Evolutionary conservation across 2,797 vertebrate species (phyloP).

Genomic region (Sciurus vulgaris): DNA sequence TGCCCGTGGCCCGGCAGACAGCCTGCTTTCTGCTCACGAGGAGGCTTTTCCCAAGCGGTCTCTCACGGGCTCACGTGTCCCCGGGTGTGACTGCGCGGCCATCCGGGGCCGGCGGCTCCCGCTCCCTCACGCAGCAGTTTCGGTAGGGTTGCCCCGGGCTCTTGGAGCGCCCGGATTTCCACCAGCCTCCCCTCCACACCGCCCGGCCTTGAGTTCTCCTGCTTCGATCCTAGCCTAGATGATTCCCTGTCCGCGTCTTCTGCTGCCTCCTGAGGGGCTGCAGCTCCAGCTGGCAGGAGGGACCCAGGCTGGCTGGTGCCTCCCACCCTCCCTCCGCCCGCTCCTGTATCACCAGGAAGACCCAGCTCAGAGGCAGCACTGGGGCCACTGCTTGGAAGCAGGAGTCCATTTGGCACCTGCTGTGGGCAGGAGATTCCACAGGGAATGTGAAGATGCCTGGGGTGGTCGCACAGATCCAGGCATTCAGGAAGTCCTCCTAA

Average conservation of each 20-base stretch:
- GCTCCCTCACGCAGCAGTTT: accelerated
- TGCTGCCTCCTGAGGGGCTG: neutral
- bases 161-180: neutral
- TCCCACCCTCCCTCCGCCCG: neutral
- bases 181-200: neutral
- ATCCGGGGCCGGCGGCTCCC: neutral
- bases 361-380: neutral
- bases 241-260: neutral
- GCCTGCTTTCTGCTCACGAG: neutral
- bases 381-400: neutral
- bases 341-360: neutral
- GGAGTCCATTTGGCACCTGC: neutral
- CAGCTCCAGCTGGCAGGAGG: neutral
- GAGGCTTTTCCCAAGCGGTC: neutral
- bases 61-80: neutral
- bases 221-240: neutral
- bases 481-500: neutral
- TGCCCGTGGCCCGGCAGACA: accelerated
- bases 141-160: accelerated
- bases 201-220: neutral
- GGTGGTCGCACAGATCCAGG: no score
- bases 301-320: neutral
- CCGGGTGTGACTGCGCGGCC: neutral
- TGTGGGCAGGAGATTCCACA: accelerated
- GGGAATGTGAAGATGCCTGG: neutral